Percentiles rank a stretch among this genome's conserved stretches.
These are phyloP conservation scores for Chionomys nivalis DNA, from an alignment of 2,113 vertebrate genomes.

Conservation along the genomic window DNA sequence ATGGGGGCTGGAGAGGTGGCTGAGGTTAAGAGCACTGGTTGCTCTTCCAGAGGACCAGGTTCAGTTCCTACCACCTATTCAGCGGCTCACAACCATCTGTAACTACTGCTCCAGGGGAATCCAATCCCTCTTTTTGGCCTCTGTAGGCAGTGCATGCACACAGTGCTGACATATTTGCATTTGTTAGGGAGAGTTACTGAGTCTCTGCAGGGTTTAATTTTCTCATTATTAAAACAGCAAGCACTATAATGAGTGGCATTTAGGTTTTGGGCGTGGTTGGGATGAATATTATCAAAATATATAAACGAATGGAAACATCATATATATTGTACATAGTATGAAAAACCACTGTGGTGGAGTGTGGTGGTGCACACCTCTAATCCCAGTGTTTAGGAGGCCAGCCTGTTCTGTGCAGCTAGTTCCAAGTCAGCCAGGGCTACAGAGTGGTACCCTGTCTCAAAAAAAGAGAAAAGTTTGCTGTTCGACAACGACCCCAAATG, in stretches of 20 bases:
- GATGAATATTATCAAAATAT: background rate
- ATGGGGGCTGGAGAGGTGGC: background rate
- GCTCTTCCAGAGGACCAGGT: background rate
- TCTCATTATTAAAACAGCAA: conserved; percentile 48
- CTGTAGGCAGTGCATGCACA: background rate
- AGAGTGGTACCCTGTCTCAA: background rate
- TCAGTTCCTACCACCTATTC: background rate
- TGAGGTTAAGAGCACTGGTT: background rate
- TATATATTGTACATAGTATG: background rate
- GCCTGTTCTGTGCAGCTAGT: background rate
- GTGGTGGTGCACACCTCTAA: background rate
- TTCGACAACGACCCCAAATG: background rate
- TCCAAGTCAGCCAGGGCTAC: background rate
- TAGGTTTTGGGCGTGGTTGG: background rate
- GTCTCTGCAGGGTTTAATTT: background rate
- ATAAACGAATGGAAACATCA: background rate
- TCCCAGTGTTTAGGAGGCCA: background rate
- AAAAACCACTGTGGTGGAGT: too few relatives aligned
- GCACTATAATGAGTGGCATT: background rate
- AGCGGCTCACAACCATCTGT: background rate
- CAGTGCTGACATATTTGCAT: background rate
- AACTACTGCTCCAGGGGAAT: background rate
- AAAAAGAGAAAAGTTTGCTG: background rate
- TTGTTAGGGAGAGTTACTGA: background rate
- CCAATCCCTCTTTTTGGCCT: background rate